These are phyloP conservation scores for Antedon bifida DNA, from an alignment of 35 echinoderm and acorn worm genomes.

Conservation along the genomic window DNA sequence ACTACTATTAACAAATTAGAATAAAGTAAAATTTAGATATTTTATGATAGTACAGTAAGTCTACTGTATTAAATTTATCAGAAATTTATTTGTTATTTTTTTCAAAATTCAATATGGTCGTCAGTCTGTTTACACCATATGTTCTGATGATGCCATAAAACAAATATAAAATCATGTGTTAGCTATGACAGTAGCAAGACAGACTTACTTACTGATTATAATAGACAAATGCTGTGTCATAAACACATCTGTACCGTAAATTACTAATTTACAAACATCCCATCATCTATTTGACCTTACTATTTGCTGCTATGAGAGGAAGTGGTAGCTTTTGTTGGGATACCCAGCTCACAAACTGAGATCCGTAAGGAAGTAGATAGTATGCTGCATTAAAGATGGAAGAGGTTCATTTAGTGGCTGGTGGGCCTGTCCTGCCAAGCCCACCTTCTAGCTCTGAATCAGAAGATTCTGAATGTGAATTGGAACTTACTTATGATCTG, in stretches of 20 bases:
- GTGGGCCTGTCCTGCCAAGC: not conserved
- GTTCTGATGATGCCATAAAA: not conserved
- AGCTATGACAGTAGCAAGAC: too few relatives aligned
- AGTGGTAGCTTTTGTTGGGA: not conserved
- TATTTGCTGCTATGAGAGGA: not conserved
- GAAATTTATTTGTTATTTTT: too few relatives aligned
- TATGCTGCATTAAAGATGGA: not conserved
- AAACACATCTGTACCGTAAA: not conserved
- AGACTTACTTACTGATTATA: too few relatives aligned
- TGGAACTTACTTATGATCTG: not conserved
- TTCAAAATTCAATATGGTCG: too few relatives aligned
- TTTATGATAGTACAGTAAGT: too few relatives aligned
- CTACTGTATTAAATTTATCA: too few relatives aligned
- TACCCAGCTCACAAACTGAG: not conserved
- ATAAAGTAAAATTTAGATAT: too few relatives aligned
- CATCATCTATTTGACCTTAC: not conserved
- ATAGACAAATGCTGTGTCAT: not conserved
- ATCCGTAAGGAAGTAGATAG: not conserved
- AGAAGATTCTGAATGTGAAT: not conserved
- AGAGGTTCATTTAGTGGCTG: not conserved
- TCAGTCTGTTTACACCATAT: too few relatives aligned
- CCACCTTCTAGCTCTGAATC: not conserved
- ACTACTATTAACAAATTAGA: too few relatives aligned
- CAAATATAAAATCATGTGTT: not conserved
- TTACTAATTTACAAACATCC: not conserved